Evolutionary conservation across 2,113 vertebrate species (phyloP).

Genomic region (Myiopsitta monachus): DNA sequence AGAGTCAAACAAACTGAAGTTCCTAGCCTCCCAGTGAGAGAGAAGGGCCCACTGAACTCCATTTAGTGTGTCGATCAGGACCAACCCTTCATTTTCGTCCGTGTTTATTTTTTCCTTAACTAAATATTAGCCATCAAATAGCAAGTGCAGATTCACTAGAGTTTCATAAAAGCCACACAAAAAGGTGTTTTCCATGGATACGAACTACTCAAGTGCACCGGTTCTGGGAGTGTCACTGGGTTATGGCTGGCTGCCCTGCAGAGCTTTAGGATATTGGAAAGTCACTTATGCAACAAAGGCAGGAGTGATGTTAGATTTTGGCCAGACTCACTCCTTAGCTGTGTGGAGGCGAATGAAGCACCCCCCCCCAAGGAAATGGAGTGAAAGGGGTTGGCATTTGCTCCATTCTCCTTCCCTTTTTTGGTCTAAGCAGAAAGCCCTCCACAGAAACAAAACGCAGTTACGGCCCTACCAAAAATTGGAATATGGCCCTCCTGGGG

Average conservation of each 20-base stretch:
- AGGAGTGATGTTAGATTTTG: constrained; percentile 37
- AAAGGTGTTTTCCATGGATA: constrained; percentile 60
- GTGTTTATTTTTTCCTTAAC: constrained; percentile 39
- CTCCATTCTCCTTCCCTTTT: constrained; percentile 53
- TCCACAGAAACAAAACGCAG: constrained; percentile 41
- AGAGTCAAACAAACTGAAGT: neutral
- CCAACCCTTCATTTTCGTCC: neutral
- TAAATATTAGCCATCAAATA: constrained; percentile 48
- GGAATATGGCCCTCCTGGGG: constrained; percentile 58
- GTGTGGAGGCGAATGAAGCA: neutral
- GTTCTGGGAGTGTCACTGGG: constrained; percentile 27
- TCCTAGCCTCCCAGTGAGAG: neutral
- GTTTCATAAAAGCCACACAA: neutral
- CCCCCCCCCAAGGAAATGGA: neutral
- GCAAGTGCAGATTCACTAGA: constrained; percentile 42
- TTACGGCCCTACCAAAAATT: constrained; percentile 46
- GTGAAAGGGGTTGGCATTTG: constrained; percentile 48
- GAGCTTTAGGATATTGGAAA: constrained; percentile 44
- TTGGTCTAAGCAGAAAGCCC: constrained; percentile 58
- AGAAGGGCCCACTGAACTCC: constrained; percentile 8
- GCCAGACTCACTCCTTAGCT: constrained; percentile 32
- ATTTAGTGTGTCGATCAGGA: neutral
- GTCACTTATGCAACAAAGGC: constrained; percentile 54
- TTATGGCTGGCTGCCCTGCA: constrained; percentile 29
- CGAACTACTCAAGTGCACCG: constrained; percentile 7